Conservation (phyloP, 92 coral and sea anemone genomes). For the Palythoa heliodiscus region DNA sequence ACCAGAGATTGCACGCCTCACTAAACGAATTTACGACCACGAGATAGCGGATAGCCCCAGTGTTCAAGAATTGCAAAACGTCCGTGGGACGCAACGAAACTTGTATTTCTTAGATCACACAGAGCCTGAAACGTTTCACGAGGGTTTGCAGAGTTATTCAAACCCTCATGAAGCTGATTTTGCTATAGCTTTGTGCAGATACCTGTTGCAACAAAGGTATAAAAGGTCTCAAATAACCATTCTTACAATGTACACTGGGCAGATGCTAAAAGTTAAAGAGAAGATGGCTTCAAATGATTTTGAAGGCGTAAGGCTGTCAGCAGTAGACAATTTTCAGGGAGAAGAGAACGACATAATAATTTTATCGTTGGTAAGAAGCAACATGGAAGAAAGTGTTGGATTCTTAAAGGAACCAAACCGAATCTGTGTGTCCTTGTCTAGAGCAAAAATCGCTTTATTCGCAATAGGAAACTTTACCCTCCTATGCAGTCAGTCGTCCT, state of each 20-base stretch:
- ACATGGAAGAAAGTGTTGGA: conserved; percentile 56
- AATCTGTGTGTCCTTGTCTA: conserved; percentile 80
- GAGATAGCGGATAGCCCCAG: conserved; percentile 32
- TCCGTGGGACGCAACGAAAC: conserved; percentile 21
- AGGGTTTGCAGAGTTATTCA: conserved; percentile 33
- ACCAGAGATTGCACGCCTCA: conserved; percentile 45
- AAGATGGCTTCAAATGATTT: conserved; percentile 32
- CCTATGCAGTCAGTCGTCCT: conserved; percentile 45
- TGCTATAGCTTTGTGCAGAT: conserved; percentile 39
- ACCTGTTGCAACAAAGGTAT: conserved; percentile 41
- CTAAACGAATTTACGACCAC: conserved; percentile 45
- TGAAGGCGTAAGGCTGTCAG: conserved; percentile 46
- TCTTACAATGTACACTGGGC: conserved; percentile 49
- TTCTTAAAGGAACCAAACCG: conserved; percentile 75
- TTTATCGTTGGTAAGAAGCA: conserved; percentile 53
- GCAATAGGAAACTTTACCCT: conserved; percentile 74
- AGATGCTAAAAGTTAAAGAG: conserved; percentile 20
- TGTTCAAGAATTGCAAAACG: not conserved
- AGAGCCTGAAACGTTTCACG: conserved; percentile 11
- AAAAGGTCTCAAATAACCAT: conserved; percentile 37
- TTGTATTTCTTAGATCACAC: conserved; percentile 28
- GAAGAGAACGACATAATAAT: conserved; percentile 52
- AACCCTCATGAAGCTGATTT: conserved; percentile 46
- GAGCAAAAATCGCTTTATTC: conserved; percentile 74
- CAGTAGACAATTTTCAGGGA: conserved; percentile 69